A percentile compares a stretch with the other conserved stretches of the same genome.
Conservation (phyloP, 1,140 invertebrate species). For the Conus ventricosus region DNA sequence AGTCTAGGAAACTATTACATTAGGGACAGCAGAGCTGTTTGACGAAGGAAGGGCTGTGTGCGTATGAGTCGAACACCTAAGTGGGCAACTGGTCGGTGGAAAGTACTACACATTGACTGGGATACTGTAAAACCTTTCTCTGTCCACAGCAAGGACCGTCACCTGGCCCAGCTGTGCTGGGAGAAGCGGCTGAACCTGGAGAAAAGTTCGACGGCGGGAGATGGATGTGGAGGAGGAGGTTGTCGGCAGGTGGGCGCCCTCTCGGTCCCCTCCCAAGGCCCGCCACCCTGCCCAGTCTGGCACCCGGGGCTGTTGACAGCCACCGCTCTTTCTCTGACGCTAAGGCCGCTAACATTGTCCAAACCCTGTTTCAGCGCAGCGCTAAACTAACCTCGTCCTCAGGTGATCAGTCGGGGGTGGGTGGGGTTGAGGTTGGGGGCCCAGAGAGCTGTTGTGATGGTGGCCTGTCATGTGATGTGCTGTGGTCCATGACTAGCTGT, state of each 20-base stretch:
- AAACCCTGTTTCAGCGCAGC: conserved; percentile 58
- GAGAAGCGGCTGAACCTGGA: conserved; percentile 71
- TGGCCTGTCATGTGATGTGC: background rate
- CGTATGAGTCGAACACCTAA: too few relatives aligned
- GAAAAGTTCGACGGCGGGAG: conserved; percentile 65
- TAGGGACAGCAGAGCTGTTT: too few relatives aligned
- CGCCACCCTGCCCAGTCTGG: background rate
- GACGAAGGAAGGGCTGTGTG: too few relatives aligned
- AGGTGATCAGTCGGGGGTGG: conserved; percentile 16
- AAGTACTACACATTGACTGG: too few relatives aligned
- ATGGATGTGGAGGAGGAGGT: conserved; percentile 68
- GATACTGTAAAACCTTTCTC: background rate
- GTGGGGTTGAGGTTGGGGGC: background rate
- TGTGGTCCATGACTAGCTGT: background rate
- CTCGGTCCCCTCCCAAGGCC: conserved; percentile 3
- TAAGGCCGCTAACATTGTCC: conserved; percentile 63
- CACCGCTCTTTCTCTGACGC: conserved; percentile 24
- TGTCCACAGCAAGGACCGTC: conserved; percentile 40
- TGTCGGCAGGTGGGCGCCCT: conserved; percentile 54
- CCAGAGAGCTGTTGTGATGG: conserved; percentile 3
- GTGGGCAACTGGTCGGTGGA: too few relatives aligned
- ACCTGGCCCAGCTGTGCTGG: conserved; percentile 50
- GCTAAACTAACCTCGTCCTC: conserved; percentile 51
- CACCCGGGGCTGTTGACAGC: conserved; percentile 37
- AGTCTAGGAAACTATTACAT: too few relatives aligned